A percentile compares a stretch with the other conserved stretches of the same genome.
phyloP scores from a whole-genome alignment of 2,888 invertebrate species.

The Epirrita christyi region DNA sequence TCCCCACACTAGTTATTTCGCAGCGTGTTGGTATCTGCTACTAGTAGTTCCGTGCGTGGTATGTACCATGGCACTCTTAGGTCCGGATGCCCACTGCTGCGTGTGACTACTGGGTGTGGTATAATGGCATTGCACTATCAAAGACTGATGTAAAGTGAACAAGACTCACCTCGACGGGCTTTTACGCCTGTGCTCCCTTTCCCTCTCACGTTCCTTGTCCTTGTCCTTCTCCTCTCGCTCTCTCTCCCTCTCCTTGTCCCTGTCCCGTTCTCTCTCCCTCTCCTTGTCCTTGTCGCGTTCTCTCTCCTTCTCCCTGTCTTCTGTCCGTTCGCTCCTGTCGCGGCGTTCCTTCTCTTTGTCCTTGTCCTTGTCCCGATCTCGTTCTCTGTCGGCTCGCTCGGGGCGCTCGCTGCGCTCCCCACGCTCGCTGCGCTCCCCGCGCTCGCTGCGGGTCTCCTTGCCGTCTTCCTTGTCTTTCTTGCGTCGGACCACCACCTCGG shows the following conservation, averaged over 20 bases:
- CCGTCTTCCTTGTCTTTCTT: conserved; percentile 72
- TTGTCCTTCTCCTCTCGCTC: conserved; percentile 23
- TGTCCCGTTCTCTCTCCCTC: conserved; percentile 30
- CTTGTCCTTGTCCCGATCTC: conserved; percentile 37
- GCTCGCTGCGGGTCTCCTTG: conserved; percentile 51
- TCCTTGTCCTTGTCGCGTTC: conserved; percentile 41
- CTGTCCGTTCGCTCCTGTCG: conserved; percentile 34
- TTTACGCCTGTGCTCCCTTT: conserved; percentile 41
- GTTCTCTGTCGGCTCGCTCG: conserved; percentile 50
- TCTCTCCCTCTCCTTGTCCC: conserved; percentile 25
- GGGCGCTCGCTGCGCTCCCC: conserved; percentile 53
- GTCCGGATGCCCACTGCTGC: too few species aligned
- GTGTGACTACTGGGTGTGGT: too few species aligned
- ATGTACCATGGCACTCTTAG: too few species aligned
- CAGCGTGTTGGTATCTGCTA: too few species aligned
- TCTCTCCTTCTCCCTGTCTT: conserved; percentile 51
- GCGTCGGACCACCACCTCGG: conserved; percentile 83
- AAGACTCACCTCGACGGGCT: conserved; percentile 53
- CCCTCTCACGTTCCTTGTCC: conserved; percentile 33
- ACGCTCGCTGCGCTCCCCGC: conserved; percentile 47
- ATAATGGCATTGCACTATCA: too few species aligned
- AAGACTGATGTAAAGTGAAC: background rate
- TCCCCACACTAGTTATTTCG: too few species aligned
- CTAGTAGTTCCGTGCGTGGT: too few species aligned
- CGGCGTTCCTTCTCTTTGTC: conserved; percentile 1